These are phyloP conservation scores for Biston betularia DNA, from an alignment of 2,888 invertebrate species.

Conservation along the genomic window DNA sequence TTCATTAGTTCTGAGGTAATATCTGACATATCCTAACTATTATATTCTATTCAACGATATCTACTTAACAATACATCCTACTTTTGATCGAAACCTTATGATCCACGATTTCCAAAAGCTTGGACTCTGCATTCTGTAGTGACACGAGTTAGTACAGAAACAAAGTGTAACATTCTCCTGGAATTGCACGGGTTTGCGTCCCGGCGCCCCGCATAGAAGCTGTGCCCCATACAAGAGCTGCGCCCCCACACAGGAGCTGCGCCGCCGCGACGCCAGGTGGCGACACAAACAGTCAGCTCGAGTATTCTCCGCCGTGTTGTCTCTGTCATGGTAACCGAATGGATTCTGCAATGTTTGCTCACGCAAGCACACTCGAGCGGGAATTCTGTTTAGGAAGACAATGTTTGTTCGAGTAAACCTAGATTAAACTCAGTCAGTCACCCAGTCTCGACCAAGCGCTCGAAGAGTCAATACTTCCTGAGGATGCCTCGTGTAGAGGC, in stretches of 20 bases:
- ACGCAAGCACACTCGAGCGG: not conserved
- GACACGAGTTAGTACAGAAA: not conserved
- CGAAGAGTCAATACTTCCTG: too few species aligned
- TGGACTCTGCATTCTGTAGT: not conserved
- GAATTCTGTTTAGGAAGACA: not conserved
- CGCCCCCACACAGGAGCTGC: constrained; percentile 1
- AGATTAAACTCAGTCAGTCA: too few species aligned
- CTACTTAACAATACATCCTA: too few species aligned
- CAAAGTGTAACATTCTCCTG: constrained; percentile 10
- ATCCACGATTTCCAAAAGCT: not conserved
- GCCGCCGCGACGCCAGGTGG: not conserved
- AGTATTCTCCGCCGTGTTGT: not conserved
- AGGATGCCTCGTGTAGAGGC: too few species aligned
- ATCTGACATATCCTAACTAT: too few species aligned
- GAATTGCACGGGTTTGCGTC: constrained; percentile 19
- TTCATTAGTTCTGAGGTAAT: too few species aligned
- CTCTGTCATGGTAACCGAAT: not conserved
- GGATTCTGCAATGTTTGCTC: not conserved
- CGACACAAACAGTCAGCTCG: not conserved
- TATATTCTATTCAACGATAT: too few species aligned
- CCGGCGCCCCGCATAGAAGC: too few species aligned
- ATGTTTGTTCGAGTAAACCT: too few species aligned
- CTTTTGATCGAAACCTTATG: too few species aligned
- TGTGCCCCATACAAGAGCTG: not conserved
- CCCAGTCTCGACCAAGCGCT: too few species aligned